These are phyloP conservation scores for Eremophila alpestris DNA, from an alignment of 2,797 vertebrate genomes.

Conservation along the genomic window DNA sequence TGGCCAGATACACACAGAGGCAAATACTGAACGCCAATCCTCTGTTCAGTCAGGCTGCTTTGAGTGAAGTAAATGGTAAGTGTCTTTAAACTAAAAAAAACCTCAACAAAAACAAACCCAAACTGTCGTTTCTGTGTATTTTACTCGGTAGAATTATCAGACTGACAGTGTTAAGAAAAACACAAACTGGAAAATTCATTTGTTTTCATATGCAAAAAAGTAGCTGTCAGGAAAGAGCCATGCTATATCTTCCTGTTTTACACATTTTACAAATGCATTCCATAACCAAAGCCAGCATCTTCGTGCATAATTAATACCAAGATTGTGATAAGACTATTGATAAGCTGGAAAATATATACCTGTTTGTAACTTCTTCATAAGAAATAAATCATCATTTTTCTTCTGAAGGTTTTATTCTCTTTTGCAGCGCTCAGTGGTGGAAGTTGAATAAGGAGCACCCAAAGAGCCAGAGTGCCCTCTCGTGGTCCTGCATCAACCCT, in stretches of 20 bases:
- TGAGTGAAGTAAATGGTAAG: background rate
- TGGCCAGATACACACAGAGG: background rate
- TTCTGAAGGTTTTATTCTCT: background rate
- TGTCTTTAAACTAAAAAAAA: background rate
- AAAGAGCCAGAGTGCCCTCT: constrained; percentile 75
- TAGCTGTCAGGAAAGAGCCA: background rate
- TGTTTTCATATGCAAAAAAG: background rate
- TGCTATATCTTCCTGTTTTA: background rate
- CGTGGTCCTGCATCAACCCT: background rate
- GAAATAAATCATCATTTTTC: background rate
- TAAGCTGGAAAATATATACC: background rate
- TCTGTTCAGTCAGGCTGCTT: background rate
- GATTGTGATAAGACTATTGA: background rate
- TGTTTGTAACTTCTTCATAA: background rate
- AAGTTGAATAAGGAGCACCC: background rate
- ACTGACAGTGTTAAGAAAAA: background rate
- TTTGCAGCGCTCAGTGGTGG: background rate
- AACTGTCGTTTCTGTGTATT: background rate
- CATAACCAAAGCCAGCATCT: background rate
- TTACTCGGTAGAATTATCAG: background rate
- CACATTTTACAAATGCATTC: background rate
- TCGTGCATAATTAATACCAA: background rate
- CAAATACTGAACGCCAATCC: background rate
- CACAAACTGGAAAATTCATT: background rate
- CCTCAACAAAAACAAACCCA: background rate